phyloP scores from a whole-genome alignment of 2,797 vertebrate species.

The Tapera naevia region DNA sequence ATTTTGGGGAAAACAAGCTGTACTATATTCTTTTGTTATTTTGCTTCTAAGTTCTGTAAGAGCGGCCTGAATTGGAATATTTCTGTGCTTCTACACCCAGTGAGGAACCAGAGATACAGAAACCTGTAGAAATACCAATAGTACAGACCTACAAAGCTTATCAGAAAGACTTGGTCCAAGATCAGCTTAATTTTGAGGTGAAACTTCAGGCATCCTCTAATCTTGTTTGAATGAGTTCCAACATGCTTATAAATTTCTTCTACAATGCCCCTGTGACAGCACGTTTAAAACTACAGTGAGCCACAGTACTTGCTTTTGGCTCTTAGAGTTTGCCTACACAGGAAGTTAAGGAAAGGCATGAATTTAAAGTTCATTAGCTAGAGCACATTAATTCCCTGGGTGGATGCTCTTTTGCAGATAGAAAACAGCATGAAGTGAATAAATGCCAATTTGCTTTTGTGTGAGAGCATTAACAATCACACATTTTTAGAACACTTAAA shows the following conservation, averaged over 20 bases:
- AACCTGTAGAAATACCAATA: not conserved
- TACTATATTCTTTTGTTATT: not conserved
- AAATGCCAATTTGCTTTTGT: not conserved
- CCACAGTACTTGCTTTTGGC: not conserved
- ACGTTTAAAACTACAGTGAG: not conserved
- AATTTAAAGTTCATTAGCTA: constrained; percentile 47
- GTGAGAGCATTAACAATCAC: not conserved
- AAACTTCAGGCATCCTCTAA: constrained; percentile 17
- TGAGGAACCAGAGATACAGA: not conserved
- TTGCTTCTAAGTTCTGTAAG: not conserved
- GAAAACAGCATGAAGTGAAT: constrained; percentile 11
- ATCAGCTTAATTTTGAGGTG: not conserved
- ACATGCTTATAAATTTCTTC: not conserved
- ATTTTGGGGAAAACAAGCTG: not conserved
- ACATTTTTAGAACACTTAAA: constrained; percentile 36
- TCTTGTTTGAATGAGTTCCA: constrained; percentile 4
- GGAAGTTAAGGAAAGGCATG: constrained; percentile 1
- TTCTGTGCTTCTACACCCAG: not conserved
- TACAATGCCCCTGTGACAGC: not conserved
- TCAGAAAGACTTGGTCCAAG: not conserved
- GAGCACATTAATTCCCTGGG: not conserved
- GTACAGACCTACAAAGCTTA: not conserved
- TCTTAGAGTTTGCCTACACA: not conserved
- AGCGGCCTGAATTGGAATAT: not conserved
- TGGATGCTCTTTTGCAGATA: constrained; percentile 23